Evolutionary conservation across 2,113 vertebrate genomes (phyloP), one percentile per base, ranked within the genome.

Genomic region (Electrona antarctica): DNA sequence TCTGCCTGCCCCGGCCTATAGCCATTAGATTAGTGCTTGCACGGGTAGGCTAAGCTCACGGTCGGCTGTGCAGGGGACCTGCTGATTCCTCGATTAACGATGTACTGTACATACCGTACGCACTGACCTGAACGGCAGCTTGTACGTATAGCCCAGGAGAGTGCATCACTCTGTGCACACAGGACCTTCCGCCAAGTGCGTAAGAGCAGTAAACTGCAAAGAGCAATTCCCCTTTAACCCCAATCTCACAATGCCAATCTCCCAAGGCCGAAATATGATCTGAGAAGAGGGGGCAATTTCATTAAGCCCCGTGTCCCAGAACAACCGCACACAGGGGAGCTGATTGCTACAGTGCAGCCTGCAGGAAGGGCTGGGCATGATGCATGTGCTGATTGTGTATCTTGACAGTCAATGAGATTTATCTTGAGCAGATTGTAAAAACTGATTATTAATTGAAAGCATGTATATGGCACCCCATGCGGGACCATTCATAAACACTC

Each of bases 21-120:
- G 74, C 74, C 68, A 57, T 78, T 61, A 88, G 90, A 92, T 92
- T 89, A 91, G 73, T 55, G 68, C 66, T 66, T 78, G 81, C 88
- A 89, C 33, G 80, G 72, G 76, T 78, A 81, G 62, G 47, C 75
- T 86, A 81, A 86, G 59, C 66, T 79, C 69, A 83, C 79, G 52
- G 78, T 75, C 69, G 74, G 69, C 73, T 82, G 58, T 41, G 41
- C 21, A 21, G 21, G 57, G 75, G 64, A 75, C 66, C 75, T 77
- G 86, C 74, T 80, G 83, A 79, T 80, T 82, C 71, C 9, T 79
- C 71, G 80, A 61, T 81, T 79, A 83, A 82, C 62, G 57, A 54
- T 67, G 78, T 41, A 41, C 33, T 67, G 78, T 41, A 41, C 33
- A 41, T 21, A 21, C 21, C 21, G 33, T 78, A 77, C 84, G 60